phyloP scores from a whole-genome alignment of 2,888 invertebrate species.

The Agriopis leucophaearia region DNA sequence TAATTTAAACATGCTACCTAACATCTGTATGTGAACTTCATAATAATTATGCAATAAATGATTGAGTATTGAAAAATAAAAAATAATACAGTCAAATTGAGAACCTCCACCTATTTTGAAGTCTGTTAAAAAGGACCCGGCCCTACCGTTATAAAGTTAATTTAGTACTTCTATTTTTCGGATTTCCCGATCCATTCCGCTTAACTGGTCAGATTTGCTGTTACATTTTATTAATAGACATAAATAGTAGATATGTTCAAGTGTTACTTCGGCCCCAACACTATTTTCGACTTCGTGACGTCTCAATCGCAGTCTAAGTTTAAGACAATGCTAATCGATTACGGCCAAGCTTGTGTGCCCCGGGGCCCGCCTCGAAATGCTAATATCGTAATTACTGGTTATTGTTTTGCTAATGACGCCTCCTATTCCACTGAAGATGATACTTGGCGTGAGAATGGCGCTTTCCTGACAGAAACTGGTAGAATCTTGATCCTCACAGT shows the following conservation, averaged over 20 bases:
- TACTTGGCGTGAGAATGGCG: not conserved
- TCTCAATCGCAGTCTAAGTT: not conserved
- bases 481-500: too few species aligned
- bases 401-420: slow-evolving; percentile 27
- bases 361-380: slow-evolving; percentile 26
- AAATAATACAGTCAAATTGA: too few species aligned
- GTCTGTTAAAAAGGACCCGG: too few species aligned
- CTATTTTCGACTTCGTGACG: slow-evolving; percentile 18
- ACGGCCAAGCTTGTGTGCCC: slow-evolving; percentile 21
- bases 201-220: not conserved
- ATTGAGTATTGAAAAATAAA: too few species aligned
- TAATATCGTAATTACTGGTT: slow-evolving; percentile 29
- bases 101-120: too few species aligned
- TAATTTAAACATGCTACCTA: too few species aligned
- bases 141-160: too few species aligned
- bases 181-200: too few species aligned
- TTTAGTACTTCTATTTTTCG: too few species aligned
- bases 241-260: too few species aligned
- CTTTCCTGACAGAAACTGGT: not conserved
- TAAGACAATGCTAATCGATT: slow-evolving; percentile 27
- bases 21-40: too few species aligned
- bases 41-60: too few species aligned
- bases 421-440: not conserved
- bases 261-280: slow-evolving; percentile 4
- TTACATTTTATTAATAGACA: not conserved